Percentiles rank a stretch among this genome's conserved stretches.
Conservation (phyloP, 2,888 invertebrate species). For the Germaria angustata region DNA sequence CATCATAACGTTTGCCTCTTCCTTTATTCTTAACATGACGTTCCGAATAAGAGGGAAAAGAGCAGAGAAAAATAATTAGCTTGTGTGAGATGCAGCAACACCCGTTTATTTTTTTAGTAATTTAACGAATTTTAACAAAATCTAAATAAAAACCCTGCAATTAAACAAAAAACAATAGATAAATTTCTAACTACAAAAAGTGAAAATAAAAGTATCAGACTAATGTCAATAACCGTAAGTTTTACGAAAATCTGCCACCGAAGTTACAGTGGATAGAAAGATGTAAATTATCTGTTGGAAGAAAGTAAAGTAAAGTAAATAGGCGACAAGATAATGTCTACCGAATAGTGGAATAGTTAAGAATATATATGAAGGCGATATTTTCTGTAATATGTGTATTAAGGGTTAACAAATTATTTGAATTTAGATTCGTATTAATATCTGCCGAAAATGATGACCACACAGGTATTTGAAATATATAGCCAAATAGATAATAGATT, state of each 20-base stretch:
- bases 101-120: conserved; percentile 67
- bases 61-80: conserved; percentile 54
- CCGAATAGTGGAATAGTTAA: conserved; percentile 14
- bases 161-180: conserved; percentile 46
- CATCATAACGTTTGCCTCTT: conserved; percentile 28
- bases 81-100: conserved; percentile 67
- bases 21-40: conserved; percentile 16
- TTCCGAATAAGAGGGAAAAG: conserved; percentile 42
- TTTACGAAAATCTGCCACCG: background rate
- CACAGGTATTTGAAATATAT: conserved; percentile 44
- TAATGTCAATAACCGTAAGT: conserved; percentile 80
- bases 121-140: conserved; percentile 57
- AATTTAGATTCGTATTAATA: background rate
- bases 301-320: conserved; percentile 52
- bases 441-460: conserved; percentile 41
- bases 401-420: background rate
- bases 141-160: conserved; percentile 10
- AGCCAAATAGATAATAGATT: background rate
- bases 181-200: conserved; percentile 57
- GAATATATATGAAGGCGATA: background rate
- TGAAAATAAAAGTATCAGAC: conserved; percentile 72
- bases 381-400: conserved; percentile 15
- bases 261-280: conserved; percentile 45
- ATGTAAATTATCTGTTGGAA: conserved; percentile 35
- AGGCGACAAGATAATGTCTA: conserved; percentile 28